A percentile compares a stretch with the other conserved stretches of the same genome.
These are phyloP conservation scores for Coryphaenoides rupestris DNA, from an alignment of 2,113 vertebrate species.

Conservation along the genomic window DNA sequence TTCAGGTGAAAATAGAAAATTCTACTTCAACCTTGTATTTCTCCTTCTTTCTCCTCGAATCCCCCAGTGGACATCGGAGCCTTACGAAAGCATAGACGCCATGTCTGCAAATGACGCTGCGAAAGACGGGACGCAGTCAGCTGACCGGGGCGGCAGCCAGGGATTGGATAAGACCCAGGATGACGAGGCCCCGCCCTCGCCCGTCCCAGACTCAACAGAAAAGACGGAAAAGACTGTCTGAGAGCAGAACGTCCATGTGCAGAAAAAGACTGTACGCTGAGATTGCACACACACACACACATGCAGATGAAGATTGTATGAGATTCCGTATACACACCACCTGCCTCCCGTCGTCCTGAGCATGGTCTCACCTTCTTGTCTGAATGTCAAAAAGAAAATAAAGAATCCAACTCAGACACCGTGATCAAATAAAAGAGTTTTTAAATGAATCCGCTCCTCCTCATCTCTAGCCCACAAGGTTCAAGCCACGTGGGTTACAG, in stretches of 20 bases:
- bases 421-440: constrained; percentile 60
- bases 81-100: constrained; percentile 73
- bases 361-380: constrained; percentile 59
- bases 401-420: constrained; percentile 25
- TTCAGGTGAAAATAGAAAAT: background rate
- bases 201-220: constrained; percentile 48
- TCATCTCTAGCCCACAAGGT: background rate
- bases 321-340: constrained; percentile 35
- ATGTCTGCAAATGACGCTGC: constrained; percentile 41
- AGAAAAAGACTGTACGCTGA: constrained; percentile 61
- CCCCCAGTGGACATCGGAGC: constrained; percentile 76
- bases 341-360: constrained; percentile 59
- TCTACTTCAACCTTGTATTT: background rate
- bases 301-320: constrained; percentile 38
- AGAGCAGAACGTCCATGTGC: constrained; percentile 32
- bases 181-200: constrained; percentile 45
- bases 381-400: constrained; percentile 65
- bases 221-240: constrained; percentile 65
- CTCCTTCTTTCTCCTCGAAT: constrained; percentile 2
- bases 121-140: constrained; percentile 49
- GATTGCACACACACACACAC: constrained; percentile 22
- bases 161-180: constrained; percentile 66
- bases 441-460: constrained; percentile 32
- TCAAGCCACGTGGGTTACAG: too few relatives aligned
- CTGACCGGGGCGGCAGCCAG: constrained; percentile 49